Conservation (phyloP, 2,888 invertebrate genomes). For the Siphlonurus alternatus region DNA sequence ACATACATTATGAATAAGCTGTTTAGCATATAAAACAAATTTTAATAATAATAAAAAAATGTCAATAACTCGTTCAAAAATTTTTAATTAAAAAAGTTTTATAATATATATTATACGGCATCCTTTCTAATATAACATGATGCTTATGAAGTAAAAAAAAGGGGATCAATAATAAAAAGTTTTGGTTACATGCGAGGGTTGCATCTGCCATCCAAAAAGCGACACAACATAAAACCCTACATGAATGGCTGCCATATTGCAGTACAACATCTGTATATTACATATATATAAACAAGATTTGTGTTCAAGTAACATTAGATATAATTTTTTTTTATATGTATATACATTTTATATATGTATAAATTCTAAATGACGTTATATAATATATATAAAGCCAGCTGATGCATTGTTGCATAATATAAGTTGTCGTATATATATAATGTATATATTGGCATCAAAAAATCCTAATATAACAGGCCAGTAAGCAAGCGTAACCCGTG, state of each 20-base stretch:
- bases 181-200: neutral
- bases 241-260: neutral
- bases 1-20: neutral
- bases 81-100: slow-evolving; percentile 4
- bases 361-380: neutral
- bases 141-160: neutral
- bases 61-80: slow-evolving; percentile 2
- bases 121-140: neutral
- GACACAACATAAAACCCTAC: neutral
- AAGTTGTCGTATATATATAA: neutral
- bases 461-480: neutral
- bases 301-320: neutral
- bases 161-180: neutral
- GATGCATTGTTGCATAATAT: neutral
- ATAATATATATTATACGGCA: neutral
- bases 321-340: neutral
- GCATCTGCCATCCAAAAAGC: neutral
- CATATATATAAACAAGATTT: neutral
- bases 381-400: neutral
- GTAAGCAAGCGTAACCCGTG: neutral
- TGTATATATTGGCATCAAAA: neutral
- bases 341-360: neutral
- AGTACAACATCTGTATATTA: neutral
- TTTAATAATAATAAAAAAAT: slow-evolving; percentile 2
- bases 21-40: neutral